Evolutionary conservation across 2,888 invertebrate genomes (phyloP).

Genomic region (Temnothorax rugatulus): DNA sequence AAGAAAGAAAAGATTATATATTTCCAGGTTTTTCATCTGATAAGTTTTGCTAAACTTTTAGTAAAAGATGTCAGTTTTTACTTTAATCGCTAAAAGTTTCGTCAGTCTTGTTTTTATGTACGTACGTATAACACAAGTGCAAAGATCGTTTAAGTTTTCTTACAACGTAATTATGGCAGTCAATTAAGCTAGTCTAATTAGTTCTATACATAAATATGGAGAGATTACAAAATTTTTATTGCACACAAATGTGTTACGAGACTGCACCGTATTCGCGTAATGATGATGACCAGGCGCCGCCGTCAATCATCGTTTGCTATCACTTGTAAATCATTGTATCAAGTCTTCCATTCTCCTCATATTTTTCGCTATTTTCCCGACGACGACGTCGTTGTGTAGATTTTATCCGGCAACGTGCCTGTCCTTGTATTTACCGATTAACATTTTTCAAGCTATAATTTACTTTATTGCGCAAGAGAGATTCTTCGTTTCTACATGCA

Average conservation of each 20-base stretch:
- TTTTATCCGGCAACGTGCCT: conserved; percentile 7
- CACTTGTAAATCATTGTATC: conserved; percentile 59
- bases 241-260: conserved; percentile 34
- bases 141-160: background rate
- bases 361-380: conserved; percentile 11
- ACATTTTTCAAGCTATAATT: conserved; percentile 37
- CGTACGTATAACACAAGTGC: background rate
- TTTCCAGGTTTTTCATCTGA: background rate
- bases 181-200: conserved; percentile 12
- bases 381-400: conserved; percentile 25
- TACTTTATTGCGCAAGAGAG: conserved; percentile 32
- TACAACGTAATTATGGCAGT: background rate
- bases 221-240: conserved; percentile 50
- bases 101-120: background rate
- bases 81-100: background rate
- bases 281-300: conserved; percentile 69
- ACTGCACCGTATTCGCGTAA: conserved; percentile 49
- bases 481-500: background rate
- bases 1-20: background rate
- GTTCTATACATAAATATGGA: conserved; percentile 32
- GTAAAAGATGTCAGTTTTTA: background rate
- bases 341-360: background rate
- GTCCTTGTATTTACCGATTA: conserved; percentile 30
- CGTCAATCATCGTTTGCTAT: conserved; percentile 71
- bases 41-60: background rate